Conservation (phyloP, 2,113 vertebrate species). For the Urocitellus parryii region DNA sequence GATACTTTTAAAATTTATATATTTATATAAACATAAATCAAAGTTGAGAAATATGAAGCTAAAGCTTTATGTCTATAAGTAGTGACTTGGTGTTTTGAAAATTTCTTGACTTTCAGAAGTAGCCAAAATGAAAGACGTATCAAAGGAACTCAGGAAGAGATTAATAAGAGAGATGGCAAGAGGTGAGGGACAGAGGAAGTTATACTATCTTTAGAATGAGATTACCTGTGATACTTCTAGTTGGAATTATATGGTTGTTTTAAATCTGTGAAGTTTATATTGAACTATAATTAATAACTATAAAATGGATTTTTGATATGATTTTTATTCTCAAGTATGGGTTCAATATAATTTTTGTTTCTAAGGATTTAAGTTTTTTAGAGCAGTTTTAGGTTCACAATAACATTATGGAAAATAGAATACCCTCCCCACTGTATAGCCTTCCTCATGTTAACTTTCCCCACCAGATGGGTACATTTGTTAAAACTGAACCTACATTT, state of each 20-base stretch:
- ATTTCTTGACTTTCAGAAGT: background rate
- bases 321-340: constrained; percentile 27
- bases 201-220: background rate
- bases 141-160: background rate
- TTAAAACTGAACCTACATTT: background rate
- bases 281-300: constrained; percentile 22
- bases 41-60: constrained; percentile 8
- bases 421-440: background rate
- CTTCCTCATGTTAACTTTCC: background rate
- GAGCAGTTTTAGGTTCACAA: background rate
- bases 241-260: constrained; percentile 20
- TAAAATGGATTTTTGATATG: constrained; percentile 3
- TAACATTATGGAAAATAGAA: background rate
- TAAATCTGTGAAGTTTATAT: background rate
- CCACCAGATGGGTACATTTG: background rate
- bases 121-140: background rate
- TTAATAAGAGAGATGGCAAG: background rate
- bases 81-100: constrained; percentile 34
- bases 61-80: background rate
- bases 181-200: background rate
- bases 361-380: background rate
- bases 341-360: background rate
- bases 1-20: too few relatives aligned
- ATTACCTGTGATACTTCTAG: background rate
- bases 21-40: background rate